These are phyloP conservation scores for Neosilurus hyrtlii DNA, from an alignment of 2,797 vertebrate species.

Conservation along the genomic window DNA sequence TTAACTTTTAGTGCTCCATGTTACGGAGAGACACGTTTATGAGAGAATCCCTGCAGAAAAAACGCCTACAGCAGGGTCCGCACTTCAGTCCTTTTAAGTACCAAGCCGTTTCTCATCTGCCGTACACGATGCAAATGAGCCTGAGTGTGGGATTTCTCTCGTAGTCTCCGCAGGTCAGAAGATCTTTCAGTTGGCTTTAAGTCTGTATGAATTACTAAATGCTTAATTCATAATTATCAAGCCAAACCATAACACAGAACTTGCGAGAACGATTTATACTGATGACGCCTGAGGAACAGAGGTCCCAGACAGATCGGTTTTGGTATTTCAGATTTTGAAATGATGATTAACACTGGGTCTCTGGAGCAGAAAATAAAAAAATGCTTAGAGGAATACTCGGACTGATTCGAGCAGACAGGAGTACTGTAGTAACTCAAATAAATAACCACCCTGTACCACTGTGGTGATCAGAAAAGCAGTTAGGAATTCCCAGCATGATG, in stretches of 20 bases:
- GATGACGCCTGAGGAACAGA: not conserved
- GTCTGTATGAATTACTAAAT: not conserved
- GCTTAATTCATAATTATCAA: constrained; percentile 5
- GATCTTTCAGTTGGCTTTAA: not conserved
- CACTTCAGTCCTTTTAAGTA: constrained; percentile 16
- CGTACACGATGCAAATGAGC: not conserved
- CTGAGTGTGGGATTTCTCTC: constrained; percentile 8
- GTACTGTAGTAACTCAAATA: not conserved
- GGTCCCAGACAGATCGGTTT: not conserved
- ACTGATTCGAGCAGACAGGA: not conserved
- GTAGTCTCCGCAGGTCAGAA: not conserved
- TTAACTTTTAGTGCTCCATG: not conserved
- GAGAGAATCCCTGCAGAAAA: constrained; percentile 2
- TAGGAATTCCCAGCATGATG: not conserved
- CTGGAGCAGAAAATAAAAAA: not conserved
- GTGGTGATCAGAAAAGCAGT: not conserved
- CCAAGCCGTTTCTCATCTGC: not conserved
- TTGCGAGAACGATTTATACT: not conserved
- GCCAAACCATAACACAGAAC: not conserved
- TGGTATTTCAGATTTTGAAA: not conserved
- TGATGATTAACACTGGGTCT: not conserved
- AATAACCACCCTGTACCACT: not conserved
- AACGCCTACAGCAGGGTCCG: constrained; percentile 8
- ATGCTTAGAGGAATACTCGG: not conserved
- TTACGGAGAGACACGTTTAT: not conserved